A percentile compares a stretch with the other conserved stretches of the same genome.
Conservation (phyloP, 2,888 invertebrate genomes). For the Elmis aenea region DNA sequence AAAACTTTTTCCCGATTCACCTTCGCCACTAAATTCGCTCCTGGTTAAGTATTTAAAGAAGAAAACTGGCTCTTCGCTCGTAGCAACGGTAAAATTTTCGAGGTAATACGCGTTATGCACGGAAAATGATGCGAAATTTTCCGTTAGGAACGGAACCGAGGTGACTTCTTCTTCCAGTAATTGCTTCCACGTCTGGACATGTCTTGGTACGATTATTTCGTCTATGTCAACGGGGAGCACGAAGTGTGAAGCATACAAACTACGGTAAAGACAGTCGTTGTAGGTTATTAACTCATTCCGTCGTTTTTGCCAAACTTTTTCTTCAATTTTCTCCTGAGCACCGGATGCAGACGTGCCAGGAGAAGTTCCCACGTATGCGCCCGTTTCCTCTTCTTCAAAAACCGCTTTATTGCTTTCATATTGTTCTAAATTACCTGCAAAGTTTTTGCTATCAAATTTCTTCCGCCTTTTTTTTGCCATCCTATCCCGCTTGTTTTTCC, state of each 20-base stretch:
- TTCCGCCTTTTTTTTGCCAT: too few relatives aligned
- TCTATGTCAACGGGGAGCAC: constrained; percentile 69
- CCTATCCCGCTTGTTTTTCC: too few relatives aligned
- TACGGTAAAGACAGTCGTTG: constrained; percentile 73
- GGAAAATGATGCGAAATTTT: constrained; percentile 53
- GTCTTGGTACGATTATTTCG: constrained; percentile 65
- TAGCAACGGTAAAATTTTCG: constrained; percentile 12
- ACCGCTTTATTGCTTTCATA: too few relatives aligned
- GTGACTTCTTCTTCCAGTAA: constrained; percentile 47
- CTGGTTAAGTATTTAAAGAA: constrained; percentile 29
- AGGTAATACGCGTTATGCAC: constrained; percentile 60
- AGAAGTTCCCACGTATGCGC: background rate
- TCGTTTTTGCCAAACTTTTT: constrained; percentile 62
- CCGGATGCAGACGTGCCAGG: too few relatives aligned
- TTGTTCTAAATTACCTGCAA: too few relatives aligned
- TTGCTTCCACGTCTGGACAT: constrained; percentile 54
- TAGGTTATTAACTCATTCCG: constrained; percentile 69
- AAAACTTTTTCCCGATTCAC: constrained; percentile 68
- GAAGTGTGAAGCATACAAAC: constrained; percentile 58
- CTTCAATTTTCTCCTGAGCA: too few relatives aligned
- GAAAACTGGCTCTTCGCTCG: constrained; percentile 15
- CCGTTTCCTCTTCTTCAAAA: background rate
- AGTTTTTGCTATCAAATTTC: too few relatives aligned
- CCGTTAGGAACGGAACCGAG: constrained; percentile 14
- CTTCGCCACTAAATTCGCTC: constrained; percentile 52